Base-by-base conservation (phyloP, 2,113 vertebrate species). In the Castor canadensis region DNA sequence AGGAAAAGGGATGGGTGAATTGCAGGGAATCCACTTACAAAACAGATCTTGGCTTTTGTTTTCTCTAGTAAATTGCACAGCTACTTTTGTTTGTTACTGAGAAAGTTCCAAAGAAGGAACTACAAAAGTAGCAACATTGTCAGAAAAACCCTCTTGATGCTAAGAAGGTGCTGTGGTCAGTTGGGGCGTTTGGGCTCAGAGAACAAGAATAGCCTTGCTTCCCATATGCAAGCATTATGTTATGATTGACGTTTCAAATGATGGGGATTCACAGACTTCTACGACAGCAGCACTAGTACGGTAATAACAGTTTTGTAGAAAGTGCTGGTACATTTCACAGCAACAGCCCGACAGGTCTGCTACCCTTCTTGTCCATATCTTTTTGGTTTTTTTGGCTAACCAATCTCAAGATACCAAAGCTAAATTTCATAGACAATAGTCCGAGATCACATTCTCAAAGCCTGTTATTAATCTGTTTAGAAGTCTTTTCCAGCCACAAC, bases 231-330 rank as follows among this genome's bases (percentile, higher is more conserved):
- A 88, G 81, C 87, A 62, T 75, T 66, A 81, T 62, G 5, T 81
- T 89, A 60, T 67, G 71, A 90, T 92, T 90, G 93, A 80, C 75
- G 40, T 95, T 90, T 94, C 43, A 95, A 96, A 90, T 93, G 76
- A 80, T 76, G 73, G 81, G 32, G 47, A 69, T 45, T 76, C 49
- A 22, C 56, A 91, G 67, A n/a, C 69, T 60, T 90, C 66, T 86
- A 49, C 81, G 82, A 71, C 6, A 16, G 52, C 7, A 24, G 20
- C 47, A 5, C 19, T 71, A 2, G 15, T 30, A 26, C 24, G 60
- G 15, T 81, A 80, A 71, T 67, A 38, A 67, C 11, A 87, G 60
- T 62, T 82, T 81, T 38, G 38, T 10, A 58, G 32, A 73, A 80
- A 79, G 60, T 49, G 1, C 43, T 90, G n/a, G 12, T 85, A 17